Percentiles rank a stretch among this genome's conserved stretches.
These are phyloP conservation scores for Leptinotarsa rubiginosa DNA, from an alignment of 2,888 invertebrate species.

Conservation along the genomic window DNA sequence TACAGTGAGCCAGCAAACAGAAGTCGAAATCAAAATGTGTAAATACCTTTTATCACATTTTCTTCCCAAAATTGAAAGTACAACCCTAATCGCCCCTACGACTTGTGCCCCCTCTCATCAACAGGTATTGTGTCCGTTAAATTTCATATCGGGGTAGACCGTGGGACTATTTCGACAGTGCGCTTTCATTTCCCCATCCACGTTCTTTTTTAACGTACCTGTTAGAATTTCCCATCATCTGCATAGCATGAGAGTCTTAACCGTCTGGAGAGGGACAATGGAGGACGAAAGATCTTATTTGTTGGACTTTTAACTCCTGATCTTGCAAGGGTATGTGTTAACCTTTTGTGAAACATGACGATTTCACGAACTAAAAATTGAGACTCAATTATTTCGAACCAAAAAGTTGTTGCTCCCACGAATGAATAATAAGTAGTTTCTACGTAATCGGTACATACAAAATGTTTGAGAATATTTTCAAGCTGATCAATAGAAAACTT, in stretches of 20 bases:
- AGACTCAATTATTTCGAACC: no score
- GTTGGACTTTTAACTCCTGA: slow-evolving; percentile 11
- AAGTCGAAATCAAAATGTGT: no score
- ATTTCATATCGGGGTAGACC: slow-evolving; percentile 56
- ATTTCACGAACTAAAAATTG: background rate
- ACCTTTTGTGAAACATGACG: background rate
- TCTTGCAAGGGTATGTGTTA: slow-evolving; percentile 1
- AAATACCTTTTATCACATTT: no score
- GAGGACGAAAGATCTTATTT: slow-evolving; percentile 12
- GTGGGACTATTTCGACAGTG: slow-evolving; percentile 58
- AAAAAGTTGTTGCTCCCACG: background rate
- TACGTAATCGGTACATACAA: no score
- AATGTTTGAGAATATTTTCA: no score
- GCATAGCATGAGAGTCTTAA: slow-evolving; percentile 53
- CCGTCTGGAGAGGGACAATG: slow-evolving; percentile 42
- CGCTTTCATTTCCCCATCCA: slow-evolving; percentile 43
- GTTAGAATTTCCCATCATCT: slow-evolving; percentile 56
- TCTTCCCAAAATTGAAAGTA: background rate
- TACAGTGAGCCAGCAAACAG: no score
- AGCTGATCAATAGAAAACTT: no score
- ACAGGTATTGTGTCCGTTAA: slow-evolving; percentile 59
- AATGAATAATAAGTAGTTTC: background rate
- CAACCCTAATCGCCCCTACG: slow-evolving; percentile 39
- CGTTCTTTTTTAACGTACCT: slow-evolving; percentile 52
- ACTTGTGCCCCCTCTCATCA: slow-evolving; percentile 47